A percentile compares a stretch with the other conserved stretches of the same genome.
phyloP scores from a whole-genome alignment of 64 coral and sea anemone genomes.

The Cladopsammia gracilis region DNA sequence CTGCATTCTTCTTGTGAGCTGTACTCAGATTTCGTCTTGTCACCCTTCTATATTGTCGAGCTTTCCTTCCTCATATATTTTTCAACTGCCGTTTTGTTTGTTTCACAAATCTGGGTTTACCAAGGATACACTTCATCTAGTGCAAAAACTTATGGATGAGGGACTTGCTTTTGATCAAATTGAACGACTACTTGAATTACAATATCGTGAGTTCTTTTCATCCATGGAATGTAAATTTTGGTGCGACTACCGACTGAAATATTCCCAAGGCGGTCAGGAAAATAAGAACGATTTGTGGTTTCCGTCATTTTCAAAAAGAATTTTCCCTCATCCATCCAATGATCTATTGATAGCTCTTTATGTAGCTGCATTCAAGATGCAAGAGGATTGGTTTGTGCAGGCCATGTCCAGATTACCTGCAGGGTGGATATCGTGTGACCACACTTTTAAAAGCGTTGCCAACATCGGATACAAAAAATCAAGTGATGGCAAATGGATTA shows the following conservation, averaged over 20 bases:
- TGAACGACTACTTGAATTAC: conserved; percentile 47
- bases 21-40: conserved; percentile 52
- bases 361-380: conserved; percentile 9
- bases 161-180: conserved; percentile 61
- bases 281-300: background rate
- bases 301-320: conserved; percentile 44
- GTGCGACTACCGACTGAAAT: conserved; percentile 17
- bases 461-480: conserved; percentile 73
- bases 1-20: conserved; percentile 36
- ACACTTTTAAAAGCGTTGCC: conserved; percentile 66
- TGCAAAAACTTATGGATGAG: conserved; percentile 63
- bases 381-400: conserved; percentile 15
- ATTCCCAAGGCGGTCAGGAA: background rate
- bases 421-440: conserved; percentile 43
- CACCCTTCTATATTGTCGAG: conserved; percentile 48
- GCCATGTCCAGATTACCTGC: conserved; percentile 42
- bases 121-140: conserved; percentile 19
- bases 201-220: conserved; percentile 37
- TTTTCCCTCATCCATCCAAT: conserved; percentile 58
- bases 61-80: conserved; percentile 17
- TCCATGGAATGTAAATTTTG: conserved; percentile 46
- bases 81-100: conserved; percentile 61
- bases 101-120: conserved; percentile 58
- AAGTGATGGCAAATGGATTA: conserved; percentile 68
- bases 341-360: conserved; percentile 63